Percentiles rank a stretch among this genome's conserved stretches.
These are phyloP conservation scores for Ischnus inquisitorius DNA, from an alignment of 2,888 invertebrate species.

Conservation along the genomic window DNA sequence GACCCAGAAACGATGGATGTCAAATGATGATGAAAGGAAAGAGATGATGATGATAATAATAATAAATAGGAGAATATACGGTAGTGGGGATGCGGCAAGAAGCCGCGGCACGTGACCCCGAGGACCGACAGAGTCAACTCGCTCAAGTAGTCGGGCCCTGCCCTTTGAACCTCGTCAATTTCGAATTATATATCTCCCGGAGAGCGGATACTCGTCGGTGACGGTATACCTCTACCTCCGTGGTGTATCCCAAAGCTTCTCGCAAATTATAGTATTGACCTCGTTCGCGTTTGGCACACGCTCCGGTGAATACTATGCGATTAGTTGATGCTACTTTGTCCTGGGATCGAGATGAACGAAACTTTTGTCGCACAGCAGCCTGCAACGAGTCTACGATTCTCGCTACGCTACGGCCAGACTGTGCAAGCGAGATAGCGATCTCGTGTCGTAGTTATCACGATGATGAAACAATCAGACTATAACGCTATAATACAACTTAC, in stretches of 20 bases:
- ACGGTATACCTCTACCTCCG: slow-evolving; percentile 65
- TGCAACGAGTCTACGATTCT: no score
- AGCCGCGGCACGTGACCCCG: slow-evolving; percentile 84
- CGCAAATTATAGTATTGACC: slow-evolving; percentile 65
- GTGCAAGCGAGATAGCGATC: slow-evolving; percentile 53
- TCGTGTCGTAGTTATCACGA: slow-evolving; percentile 61
- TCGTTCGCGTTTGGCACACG: slow-evolving; percentile 57
- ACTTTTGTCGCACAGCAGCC: no score
- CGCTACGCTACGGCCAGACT: not conserved
- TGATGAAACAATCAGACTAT: slow-evolving; percentile 68
- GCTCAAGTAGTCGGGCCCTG: slow-evolving; percentile 84
- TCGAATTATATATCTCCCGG: slow-evolving; percentile 84
- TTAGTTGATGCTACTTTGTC: slow-evolving; percentile 3
- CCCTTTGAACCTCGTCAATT: slow-evolving; percentile 84
- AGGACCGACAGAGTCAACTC: slow-evolving; percentile 83
- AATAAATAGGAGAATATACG: slow-evolving; percentile 54
- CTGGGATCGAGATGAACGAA: not conserved
- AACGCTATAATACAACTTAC: slow-evolving; percentile 62
- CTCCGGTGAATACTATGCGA: slow-evolving; percentile 7
- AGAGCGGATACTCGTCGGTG: slow-evolving; percentile 81
- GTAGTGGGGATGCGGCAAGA: slow-evolving; percentile 73
- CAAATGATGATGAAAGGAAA: slow-evolving; percentile 51
- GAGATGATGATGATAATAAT: slow-evolving; percentile 59
- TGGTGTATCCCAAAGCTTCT: slow-evolving; percentile 55
- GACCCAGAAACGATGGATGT: slow-evolving; percentile 34